phyloP scores from a whole-genome alignment of 2,113 vertebrate species.

The Pheucticus melanocephalus region DNA sequence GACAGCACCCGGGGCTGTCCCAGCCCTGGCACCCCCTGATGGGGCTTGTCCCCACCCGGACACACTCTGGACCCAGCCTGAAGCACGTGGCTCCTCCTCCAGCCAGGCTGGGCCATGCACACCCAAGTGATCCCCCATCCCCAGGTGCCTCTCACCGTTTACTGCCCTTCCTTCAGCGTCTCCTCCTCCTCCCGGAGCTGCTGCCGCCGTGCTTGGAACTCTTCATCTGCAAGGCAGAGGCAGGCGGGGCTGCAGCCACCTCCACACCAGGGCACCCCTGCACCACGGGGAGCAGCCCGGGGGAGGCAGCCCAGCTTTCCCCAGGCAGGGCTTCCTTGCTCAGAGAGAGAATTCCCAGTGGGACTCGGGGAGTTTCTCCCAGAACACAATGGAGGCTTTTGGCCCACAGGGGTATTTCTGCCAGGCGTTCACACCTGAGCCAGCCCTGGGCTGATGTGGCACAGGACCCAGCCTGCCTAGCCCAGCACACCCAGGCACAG shows the following conservation, averaged over 20 bases:
- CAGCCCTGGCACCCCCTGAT: fast-evolving
- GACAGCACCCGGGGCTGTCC: background rate
- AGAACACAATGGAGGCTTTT: background rate
- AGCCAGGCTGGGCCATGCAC: background rate
- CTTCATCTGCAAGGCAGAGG: conserved; percentile 82
- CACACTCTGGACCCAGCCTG: background rate
- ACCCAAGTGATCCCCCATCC: fast-evolving
- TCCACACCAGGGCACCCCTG: fast-evolving
- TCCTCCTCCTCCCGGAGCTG: conserved; percentile 77
- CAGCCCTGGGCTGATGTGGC: background rate
- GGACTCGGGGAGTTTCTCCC: background rate
- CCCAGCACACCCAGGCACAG: background rate
- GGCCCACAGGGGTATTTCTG: background rate
- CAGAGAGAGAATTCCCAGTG: background rate
- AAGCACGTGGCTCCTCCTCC: background rate
- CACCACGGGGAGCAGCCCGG: fast-evolving
- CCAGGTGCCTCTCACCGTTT: conserved; percentile 74
- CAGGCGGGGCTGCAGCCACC: fast-evolving
- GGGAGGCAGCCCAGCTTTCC: background rate
- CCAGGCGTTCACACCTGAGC: fast-evolving
- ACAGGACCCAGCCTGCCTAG: fast-evolving
- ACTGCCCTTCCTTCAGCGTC: conserved; percentile 77
- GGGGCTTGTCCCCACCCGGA: fast-evolving
- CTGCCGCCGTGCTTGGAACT: conserved; percentile 68
- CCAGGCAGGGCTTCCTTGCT: background rate